These are phyloP conservation scores for Heterohyrax brucei DNA, from an alignment of 2,797 vertebrate genomes.

Conservation along the genomic window DNA sequence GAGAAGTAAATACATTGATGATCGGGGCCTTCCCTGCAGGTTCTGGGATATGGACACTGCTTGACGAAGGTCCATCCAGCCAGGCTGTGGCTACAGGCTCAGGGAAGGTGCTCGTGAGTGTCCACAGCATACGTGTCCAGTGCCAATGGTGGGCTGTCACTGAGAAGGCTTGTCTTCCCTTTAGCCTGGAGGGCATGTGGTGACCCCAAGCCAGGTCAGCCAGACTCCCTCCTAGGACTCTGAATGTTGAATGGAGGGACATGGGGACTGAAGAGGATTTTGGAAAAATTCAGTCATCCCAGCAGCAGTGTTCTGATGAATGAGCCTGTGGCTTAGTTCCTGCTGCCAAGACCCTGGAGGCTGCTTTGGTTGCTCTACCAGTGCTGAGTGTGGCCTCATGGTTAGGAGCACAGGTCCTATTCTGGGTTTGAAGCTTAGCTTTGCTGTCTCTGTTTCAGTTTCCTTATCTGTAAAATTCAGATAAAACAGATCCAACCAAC, in stretches of 20 bases:
- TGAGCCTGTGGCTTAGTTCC: not conserved
- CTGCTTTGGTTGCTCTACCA: too few relatives aligned
- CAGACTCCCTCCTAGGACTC: not conserved
- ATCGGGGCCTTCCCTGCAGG: not conserved
- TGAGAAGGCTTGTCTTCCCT: not conserved
- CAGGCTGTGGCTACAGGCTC: not conserved
- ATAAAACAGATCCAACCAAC: not conserved
- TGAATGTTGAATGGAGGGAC: not conserved
- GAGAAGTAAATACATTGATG: not conserved
- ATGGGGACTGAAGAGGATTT: too few relatives aligned
- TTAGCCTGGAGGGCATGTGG: not conserved
- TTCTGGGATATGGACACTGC: not conserved
- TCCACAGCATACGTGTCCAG: too few relatives aligned
- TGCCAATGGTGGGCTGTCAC: not conserved
- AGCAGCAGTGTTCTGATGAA: fast-evolving
- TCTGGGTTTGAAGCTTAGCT: not conserved
- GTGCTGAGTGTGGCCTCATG: not conserved
- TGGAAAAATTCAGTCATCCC: not conserved
- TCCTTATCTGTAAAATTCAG: not conserved
- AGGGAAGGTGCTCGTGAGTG: not conserved
- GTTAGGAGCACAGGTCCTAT: not conserved
- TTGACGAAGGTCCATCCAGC: not conserved
- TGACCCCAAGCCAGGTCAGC: not conserved
- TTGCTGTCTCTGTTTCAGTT: not conserved
- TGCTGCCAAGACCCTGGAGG: not conserved